A percentile compares a stretch with the other conserved stretches of the same genome.
These are phyloP conservation scores for Phoenicopterus ruber DNA, from an alignment of 2,113 vertebrate species.

Conservation along the genomic window DNA sequence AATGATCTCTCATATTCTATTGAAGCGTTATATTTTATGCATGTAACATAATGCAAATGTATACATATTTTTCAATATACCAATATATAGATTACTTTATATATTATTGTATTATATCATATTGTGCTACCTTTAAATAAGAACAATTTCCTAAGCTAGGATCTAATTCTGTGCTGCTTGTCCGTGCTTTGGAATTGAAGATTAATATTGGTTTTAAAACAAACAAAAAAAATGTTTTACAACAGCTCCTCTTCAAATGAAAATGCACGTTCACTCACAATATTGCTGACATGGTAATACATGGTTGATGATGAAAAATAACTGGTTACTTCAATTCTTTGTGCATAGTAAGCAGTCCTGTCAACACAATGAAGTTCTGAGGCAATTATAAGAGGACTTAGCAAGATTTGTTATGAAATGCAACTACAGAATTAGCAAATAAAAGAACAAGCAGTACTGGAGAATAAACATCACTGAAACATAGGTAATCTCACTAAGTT, in stretches of 20 bases:
- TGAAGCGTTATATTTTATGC: not conserved
- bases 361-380: slow-evolving; percentile 1
- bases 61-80: not conserved
- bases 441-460: not conserved
- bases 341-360: not conserved
- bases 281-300: slow-evolving; percentile 8
- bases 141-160: not conserved
- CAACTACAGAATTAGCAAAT: not conserved
- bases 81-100: not conserved
- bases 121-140: not conserved
- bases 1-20: not conserved
- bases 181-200: not conserved
- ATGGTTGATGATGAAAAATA: slow-evolving; percentile 21
- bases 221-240: not conserved
- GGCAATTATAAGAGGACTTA: not conserved
- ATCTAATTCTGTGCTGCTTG: not conserved
- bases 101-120: not conserved
- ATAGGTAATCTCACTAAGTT: not conserved
- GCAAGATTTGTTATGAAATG: not conserved
- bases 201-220: not conserved
- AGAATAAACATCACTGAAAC: not conserved
- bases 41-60: not conserved
- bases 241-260: not conserved
- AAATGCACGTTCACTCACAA: not conserved
- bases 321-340: slow-evolving; percentile 3